Evolutionary conservation across 2,113 vertebrate species (phyloP), one percentile per base, ranked within the genome.

Genomic region (Heptranchias perlo): DNA sequence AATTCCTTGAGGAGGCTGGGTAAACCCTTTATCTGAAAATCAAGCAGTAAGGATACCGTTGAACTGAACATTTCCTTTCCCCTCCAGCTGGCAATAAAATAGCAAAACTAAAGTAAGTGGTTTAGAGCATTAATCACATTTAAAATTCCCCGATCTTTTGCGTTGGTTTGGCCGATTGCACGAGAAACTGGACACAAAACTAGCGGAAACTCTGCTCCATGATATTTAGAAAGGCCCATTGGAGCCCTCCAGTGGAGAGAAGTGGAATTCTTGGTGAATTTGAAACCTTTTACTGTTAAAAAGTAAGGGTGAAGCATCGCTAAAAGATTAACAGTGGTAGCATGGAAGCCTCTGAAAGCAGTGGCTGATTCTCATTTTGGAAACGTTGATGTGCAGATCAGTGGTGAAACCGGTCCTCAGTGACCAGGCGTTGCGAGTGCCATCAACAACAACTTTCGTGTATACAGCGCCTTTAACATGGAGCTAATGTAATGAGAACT

Each of bases 181-280:
- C n/a, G n/a, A n/a, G n/a, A n/a, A n/a, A n/a, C n/a, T n/a, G n/a
- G n/a, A n/a, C n/a, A n/a, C n/a, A n/a, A n/a, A n/a, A n/a, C n/a
- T n/a, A n/a, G n/a, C n/a, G n/a, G n/a, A n/a, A n/a, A n/a, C n/a
- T n/a, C n/a, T n/a, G n/a, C n/a, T n/a, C 21, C 14, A 0, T n/a
- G 35, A n/a, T n/a, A 61, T 95, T 52, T 52, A 52, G 28, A 95
- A 28, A 95, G 3, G 73, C 14, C 2, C 44, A 52, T 52, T 69
- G 64, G 92, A 28, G 94, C 64, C 94, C 44, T 95, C 94, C 23
- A 28, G 64, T 69, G 94, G 94, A 35, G 94, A 52, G 49, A 95
- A 35, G 39, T 49, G 89, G 58, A 93, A 67, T 95, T 31, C 44
- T 95, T 49, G 31, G 10, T 49, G 25, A 49, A 69, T 28, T 67